Percentiles rank a stretch among this genome's conserved stretches.
Conservation (phyloP, 2,113 vertebrate species). For the Petromus typicus region DNA sequence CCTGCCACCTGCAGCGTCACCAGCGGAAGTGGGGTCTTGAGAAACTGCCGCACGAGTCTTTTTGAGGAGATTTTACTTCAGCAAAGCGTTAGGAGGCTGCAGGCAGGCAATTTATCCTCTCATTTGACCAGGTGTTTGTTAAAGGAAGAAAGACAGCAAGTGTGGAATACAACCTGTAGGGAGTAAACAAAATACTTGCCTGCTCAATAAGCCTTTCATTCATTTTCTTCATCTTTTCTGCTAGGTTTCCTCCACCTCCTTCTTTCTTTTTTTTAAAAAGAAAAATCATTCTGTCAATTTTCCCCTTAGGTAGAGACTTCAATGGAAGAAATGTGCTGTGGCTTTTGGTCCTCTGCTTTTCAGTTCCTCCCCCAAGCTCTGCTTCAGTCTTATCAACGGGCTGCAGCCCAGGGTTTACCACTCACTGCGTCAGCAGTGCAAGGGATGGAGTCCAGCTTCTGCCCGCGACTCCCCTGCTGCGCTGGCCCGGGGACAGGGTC, state of each 20-base stretch:
- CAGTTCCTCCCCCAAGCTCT: conserved; percentile 43
- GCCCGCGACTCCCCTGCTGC: background rate
- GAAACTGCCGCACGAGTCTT: background rate
- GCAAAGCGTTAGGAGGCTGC: background rate
- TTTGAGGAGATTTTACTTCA: background rate
- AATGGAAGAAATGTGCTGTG: conserved; percentile 56
- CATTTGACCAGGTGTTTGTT: background rate
- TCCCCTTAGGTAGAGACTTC: conserved; percentile 7
- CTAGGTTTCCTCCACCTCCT: background rate
- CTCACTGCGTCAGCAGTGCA: background rate
- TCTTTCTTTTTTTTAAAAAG: background rate
- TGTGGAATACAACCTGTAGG: background rate
- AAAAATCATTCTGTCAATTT: conserved; percentile 14
- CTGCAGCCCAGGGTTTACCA: background rate
- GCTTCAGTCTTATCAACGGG: background rate
- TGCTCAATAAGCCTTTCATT: conserved; percentile 58
- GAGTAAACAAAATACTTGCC: background rate
- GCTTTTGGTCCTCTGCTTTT: background rate
- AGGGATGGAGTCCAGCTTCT: conserved; percentile 35
- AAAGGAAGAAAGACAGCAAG: background rate
- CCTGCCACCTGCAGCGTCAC: background rate
- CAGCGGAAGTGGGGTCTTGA: background rate
- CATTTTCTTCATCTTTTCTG: conserved; percentile 37
- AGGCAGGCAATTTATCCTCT: conserved; percentile 22
- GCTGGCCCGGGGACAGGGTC: background rate